These are phyloP conservation scores for Stenichneumon culpator DNA, from an alignment of 2,888 invertebrate species.

Conservation along the genomic window DNA sequence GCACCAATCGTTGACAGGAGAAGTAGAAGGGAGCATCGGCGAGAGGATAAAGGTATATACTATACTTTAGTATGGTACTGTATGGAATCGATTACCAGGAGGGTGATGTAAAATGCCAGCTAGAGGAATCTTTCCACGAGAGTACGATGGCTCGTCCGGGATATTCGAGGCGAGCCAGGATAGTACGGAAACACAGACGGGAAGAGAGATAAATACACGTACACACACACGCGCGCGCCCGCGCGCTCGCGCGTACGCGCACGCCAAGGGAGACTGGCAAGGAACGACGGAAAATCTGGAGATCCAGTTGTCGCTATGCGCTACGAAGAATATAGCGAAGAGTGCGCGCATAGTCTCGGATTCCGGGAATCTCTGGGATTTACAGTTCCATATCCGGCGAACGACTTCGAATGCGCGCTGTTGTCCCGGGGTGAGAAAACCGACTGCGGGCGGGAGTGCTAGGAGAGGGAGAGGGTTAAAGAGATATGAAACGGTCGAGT, in stretches of 20 bases:
- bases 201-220: constrained; percentile 44
- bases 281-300: constrained; percentile 51
- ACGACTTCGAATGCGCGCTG: constrained; percentile 32
- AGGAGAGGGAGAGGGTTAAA: constrained; percentile 44
- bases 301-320: constrained; percentile 42
- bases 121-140: constrained; percentile 43
- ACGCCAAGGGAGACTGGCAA: constrained; percentile 1
- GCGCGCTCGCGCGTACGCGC: too few species aligned
- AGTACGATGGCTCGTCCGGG: constrained; percentile 16
- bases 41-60: constrained; percentile 39
- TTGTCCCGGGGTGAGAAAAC: constrained; percentile 17
- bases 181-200: constrained; percentile 20
- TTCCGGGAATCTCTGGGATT: constrained; percentile 64
- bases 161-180: constrained; percentile 16
- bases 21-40: constrained; percentile 28
- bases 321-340: constrained; percentile 5
- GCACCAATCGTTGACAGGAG: constrained; percentile 55
- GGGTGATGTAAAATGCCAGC: constrained; percentile 51
- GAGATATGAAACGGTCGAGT: constrained; percentile 59
- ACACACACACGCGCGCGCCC: too few species aligned
- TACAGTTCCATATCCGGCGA: constrained; percentile 59
- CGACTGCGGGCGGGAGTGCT: not conserved
- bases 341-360: constrained; percentile 42
- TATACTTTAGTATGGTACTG: not conserved
- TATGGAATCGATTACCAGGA: constrained; percentile 59